phyloP scores from a whole-genome alignment of 2,888 invertebrate genomes.

The Parnassius mnemosyne region DNA sequence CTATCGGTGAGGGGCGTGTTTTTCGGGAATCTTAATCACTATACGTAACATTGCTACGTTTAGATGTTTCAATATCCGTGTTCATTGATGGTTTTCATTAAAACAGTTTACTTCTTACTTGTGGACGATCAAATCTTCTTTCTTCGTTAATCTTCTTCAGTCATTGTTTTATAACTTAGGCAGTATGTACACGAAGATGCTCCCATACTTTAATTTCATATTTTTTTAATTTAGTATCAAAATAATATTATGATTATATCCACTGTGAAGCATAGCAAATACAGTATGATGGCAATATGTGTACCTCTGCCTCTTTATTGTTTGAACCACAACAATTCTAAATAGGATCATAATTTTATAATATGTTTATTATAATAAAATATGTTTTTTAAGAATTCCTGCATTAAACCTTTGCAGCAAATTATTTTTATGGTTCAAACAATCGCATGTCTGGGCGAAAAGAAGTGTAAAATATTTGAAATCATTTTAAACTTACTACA shows the following conservation, averaged over 20 bases:
- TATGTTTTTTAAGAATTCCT: too few species aligned
- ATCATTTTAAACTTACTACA: constrained; percentile 46
- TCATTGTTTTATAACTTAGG: constrained; percentile 27
- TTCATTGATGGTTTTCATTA: constrained; percentile 45
- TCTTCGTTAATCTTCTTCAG: constrained; percentile 31
- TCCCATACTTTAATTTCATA: constrained; percentile 4
- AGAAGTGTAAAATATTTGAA: constrained; percentile 63
- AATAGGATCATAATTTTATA: not conserved
- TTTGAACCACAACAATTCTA: constrained; percentile 51
- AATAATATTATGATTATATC: constrained; percentile 34
- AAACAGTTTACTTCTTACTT: constrained; percentile 32
- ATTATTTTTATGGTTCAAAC: constrained; percentile 58
- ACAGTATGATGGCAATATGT: constrained; percentile 39
- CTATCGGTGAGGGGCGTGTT: constrained; percentile 88
- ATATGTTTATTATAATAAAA: not conserved
- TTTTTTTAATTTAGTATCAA: constrained; percentile 7
- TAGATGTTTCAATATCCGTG: constrained; percentile 69
- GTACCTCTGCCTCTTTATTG: constrained; percentile 53
- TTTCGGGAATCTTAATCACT: constrained; percentile 61
- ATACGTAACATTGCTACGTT: constrained; percentile 60
- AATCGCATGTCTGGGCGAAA: constrained; percentile 77
- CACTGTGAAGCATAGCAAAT: too few species aligned
- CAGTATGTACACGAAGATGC: constrained; percentile 28
- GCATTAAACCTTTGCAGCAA: not conserved
- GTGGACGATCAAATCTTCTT: constrained; percentile 28